These are phyloP conservation scores for Scarus forsteni DNA, from an alignment of 2,797 vertebrate species.

Conservation along the genomic window DNA sequence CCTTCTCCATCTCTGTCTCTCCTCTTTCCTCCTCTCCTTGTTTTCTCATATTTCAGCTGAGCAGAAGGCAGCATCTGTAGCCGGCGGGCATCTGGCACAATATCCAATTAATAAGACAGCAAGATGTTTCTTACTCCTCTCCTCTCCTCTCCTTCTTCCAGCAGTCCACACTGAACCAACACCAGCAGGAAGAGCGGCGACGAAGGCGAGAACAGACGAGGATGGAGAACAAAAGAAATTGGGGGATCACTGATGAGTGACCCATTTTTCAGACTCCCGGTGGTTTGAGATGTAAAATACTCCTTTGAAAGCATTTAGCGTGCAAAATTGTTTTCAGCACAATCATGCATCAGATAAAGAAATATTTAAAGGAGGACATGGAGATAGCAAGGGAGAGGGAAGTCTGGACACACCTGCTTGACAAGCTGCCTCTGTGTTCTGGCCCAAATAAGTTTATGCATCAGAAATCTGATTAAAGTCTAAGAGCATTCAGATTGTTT, in stretches of 20 bases:
- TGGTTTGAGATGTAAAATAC: neutral
- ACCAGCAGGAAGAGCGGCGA: conserved; percentile 25
- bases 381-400: neutral
- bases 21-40: conserved; percentile 24
- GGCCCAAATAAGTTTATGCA: too few species aligned
- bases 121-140: conserved; percentile 43
- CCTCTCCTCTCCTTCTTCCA: conserved; percentile 13
- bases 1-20: conserved; percentile 35
- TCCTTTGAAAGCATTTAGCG: conserved; percentile 4
- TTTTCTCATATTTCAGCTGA: conserved; percentile 57
- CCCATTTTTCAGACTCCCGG: conserved; percentile 46
- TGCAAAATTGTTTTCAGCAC: neutral
- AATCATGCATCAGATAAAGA: neutral
- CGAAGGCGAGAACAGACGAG: conserved; percentile 30
- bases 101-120: conserved; percentile 76
- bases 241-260: conserved; percentile 43
- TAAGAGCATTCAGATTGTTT: too few species aligned
- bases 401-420: too few species aligned
- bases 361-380: neutral
- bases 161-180: conserved; percentile 18
- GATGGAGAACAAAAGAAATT: conserved; percentile 27
- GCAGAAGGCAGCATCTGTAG: conserved; percentile 65
- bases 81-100: conserved; percentile 71
- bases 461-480: too few species aligned
- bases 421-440: too few species aligned